These are phyloP conservation scores for Acanthisitta chloris DNA, from an alignment of 2,113 vertebrate species.

Conservation along the genomic window DNA sequence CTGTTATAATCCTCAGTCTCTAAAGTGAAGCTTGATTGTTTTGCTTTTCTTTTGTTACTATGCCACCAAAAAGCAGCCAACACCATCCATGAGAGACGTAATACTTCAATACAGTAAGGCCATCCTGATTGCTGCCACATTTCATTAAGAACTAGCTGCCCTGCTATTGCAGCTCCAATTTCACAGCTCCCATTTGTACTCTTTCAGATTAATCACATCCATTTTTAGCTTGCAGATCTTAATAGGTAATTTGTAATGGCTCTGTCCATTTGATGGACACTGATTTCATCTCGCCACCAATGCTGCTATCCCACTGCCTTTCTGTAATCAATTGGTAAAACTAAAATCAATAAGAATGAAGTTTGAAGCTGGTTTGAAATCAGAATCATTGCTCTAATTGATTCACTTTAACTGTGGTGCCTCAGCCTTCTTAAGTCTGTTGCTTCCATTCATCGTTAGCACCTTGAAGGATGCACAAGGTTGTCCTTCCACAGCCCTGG, in stretches of 20 bases:
- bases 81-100: background rate
- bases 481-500: background rate
- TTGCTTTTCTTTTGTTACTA: background rate
- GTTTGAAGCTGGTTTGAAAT: background rate
- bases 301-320: background rate
- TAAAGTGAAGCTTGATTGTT: background rate
- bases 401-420: background rate
- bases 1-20: background rate
- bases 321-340: background rate
- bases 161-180: background rate
- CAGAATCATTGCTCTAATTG: background rate
- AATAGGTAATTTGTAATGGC: background rate
- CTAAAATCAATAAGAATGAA: constrained; percentile 1
- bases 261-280: background rate
- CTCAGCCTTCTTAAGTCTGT: background rate
- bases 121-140: background rate
- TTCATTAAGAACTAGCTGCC: constrained; percentile 7
- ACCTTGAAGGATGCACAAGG: background rate
- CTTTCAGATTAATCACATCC: background rate
- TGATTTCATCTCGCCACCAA: background rate
- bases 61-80: background rate
- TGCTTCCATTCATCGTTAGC: background rate
- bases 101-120: background rate
- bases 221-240: background rate
- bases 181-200: background rate